Percentiles rank a stretch among this genome's conserved stretches.
Conservation (phyloP, 2,888 invertebrate genomes). For the Thecocarcelia acutangulata region DNA sequence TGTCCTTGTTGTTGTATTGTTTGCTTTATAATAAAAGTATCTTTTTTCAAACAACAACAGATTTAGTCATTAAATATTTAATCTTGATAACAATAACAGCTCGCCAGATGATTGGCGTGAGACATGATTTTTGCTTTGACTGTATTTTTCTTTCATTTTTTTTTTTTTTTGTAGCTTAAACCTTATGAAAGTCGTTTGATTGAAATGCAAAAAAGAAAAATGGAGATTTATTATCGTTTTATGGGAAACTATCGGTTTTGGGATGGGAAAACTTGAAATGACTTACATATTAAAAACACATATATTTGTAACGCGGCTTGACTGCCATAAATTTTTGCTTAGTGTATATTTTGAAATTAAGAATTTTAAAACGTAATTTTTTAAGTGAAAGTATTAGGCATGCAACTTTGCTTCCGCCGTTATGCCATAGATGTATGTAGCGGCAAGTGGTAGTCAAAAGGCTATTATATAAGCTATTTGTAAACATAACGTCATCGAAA, state of each 20-base stretch:
- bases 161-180: slow-evolving; percentile 1
- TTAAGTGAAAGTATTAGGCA: too few species aligned
- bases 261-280: slow-evolving; percentile 39
- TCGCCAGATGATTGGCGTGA: slow-evolving; percentile 68
- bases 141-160: not conserved
- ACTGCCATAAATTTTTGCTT: too few species aligned
- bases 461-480: too few species aligned
- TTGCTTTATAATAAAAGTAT: slow-evolving; percentile 62
- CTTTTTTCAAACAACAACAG: slow-evolving; percentile 60
- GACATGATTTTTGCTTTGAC: slow-evolving; percentile 56
- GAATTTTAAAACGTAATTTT: too few species aligned
- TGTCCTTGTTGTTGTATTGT: slow-evolving; percentile 41
- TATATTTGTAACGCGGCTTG: too few species aligned
- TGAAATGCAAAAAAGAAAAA: slow-evolving; percentile 17
- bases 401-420: too few species aligned
- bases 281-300: too few species aligned
- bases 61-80: slow-evolving; percentile 63
- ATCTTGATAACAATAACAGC: slow-evolving; percentile 68
- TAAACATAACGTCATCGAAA: too few species aligned
- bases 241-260: slow-evolving; percentile 46
- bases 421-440: too few species aligned
- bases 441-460: too few species aligned
- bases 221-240: slow-evolving; percentile 33
- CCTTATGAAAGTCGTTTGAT: slow-evolving; percentile 6
- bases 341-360: too few species aligned